A percentile compares a stretch with the other conserved stretches of the same genome.
Evolutionary conservation across 53 echinoderm and acorn worm species (phyloP).

Genomic region (Holothuria scabra): DNA sequence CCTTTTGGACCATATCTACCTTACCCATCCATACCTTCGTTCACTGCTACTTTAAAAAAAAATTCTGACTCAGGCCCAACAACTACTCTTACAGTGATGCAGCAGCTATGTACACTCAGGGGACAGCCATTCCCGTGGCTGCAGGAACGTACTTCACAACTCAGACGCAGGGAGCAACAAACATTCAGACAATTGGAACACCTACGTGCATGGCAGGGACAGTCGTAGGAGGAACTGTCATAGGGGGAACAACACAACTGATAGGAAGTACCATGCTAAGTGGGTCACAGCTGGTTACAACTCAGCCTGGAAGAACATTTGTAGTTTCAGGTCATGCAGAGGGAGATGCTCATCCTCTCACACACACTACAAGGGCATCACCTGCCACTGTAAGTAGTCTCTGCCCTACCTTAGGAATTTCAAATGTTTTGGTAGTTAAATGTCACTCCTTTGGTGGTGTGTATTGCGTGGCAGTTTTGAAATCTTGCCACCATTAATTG

Average conservation of each 20-base stretch:
- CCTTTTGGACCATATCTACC: conserved; percentile 24
- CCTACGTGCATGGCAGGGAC: conserved; percentile 71
- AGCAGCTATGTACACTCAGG: conserved; percentile 97
- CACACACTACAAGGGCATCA: conserved; percentile 97
- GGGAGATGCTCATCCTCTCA: conserved; percentile 92
- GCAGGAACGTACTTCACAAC: conserved; percentile 83
- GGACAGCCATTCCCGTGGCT: conserved; percentile 73
- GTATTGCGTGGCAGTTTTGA: too few relatives aligned
- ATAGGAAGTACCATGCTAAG: conserved; percentile 74
- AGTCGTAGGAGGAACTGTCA: conserved; percentile 62
- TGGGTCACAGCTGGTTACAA: conserved; percentile 81
- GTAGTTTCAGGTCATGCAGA: conserved; percentile 90
- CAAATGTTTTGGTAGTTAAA: too few relatives aligned
- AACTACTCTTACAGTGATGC: conserved; percentile 99
- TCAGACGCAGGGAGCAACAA: conserved; percentile 64
- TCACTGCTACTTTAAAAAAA: conserved; percentile 44
- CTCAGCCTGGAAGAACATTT: conserved; percentile 89
- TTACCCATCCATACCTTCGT: conserved; percentile 41
- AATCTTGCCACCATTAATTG: too few relatives aligned
- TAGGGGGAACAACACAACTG: conserved; percentile 61
- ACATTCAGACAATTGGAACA: conserved; percentile 83
- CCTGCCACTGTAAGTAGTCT: conserved; percentile 91
- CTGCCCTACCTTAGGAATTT: too few relatives aligned
- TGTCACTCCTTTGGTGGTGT: too few relatives aligned
- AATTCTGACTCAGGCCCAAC: conserved; percentile 79